Evolutionary conservation across 2,888 invertebrate genomes (phyloP).

Genomic region (Galerucella nymphaeae): DNA sequence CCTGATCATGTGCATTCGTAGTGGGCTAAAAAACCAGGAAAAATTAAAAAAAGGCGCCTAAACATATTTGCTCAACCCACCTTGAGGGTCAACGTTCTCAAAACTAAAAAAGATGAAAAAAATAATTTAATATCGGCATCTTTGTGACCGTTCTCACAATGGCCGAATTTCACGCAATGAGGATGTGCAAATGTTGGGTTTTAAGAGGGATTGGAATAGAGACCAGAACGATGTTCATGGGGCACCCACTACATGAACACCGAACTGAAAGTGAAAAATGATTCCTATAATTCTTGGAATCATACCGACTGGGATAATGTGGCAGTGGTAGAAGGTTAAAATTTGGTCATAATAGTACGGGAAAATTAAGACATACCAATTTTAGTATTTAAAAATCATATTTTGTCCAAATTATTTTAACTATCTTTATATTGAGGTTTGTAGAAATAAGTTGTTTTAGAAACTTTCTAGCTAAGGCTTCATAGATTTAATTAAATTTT

Average conservation of each 20-base stretch:
- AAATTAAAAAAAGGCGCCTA: constrained; percentile 45
- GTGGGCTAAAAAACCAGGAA: constrained; percentile 40
- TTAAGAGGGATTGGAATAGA: constrained; percentile 32
- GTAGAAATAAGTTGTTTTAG: no score
- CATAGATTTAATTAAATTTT: no score
- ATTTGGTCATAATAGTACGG: constrained; percentile 29
- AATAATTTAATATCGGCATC: constrained; percentile 56
- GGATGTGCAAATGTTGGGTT: constrained; percentile 44
- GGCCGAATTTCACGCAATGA: constrained; percentile 54
- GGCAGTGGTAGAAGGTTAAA: constrained; percentile 37
- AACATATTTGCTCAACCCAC: constrained; percentile 45
- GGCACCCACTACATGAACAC: constrained; percentile 50
- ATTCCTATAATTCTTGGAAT: constrained; percentile 53
- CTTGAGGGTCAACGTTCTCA: constrained; percentile 39
- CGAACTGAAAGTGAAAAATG: constrained; percentile 56
- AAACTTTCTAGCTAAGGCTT: no score
- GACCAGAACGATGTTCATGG: constrained; percentile 38
- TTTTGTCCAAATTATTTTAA: no score
- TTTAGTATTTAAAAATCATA: neutral
- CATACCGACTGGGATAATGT: constrained; percentile 38
- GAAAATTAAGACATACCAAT: constrained; percentile 13
- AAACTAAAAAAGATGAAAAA: constrained; percentile 42
- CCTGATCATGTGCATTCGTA: constrained; percentile 50
- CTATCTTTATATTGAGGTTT: no score
- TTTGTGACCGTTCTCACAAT: constrained; percentile 56